Evolutionary conservation across 1,140 invertebrate genomes (phyloP), one percentile per base, ranked within the genome.

Genomic region (Drosophila bocqueti): DNA sequence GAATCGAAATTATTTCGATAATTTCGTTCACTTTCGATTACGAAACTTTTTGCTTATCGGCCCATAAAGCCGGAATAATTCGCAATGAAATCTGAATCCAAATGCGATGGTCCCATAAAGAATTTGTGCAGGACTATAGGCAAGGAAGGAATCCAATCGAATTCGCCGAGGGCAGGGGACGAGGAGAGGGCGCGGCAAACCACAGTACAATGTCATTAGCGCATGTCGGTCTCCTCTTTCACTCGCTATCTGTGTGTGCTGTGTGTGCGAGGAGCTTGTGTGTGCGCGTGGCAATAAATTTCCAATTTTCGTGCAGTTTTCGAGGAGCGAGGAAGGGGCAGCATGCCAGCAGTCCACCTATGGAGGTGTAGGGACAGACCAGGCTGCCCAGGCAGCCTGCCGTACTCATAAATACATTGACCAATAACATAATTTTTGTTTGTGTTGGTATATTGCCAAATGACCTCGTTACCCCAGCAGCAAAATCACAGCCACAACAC

Each of bases 371-470:
- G 61, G 24, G n/a, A 36, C 46, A 26, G 4, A 1, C 13, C 24
- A 21, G 45, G 43, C 43, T 4, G 10, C 4, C n/a, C 9, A 18
- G 34, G 46, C 46, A 26, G 40, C 42, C 42, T 66, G 75, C 18
- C 71, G 66, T 54, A 73, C 83, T 86, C 83, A 87, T 87, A 86
- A 86, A 86, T 83, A 86, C 83, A 79, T 87, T 87, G 83, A 87
- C 83, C 83, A 87, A 86, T 86, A 86, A 86, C 83, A 86, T 86
- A 87, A 87, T 87, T 87, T 87, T 80, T 81, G 76, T 66, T 59
- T 79, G 66, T 58, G 59, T 78, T 58, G 76, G 82, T 71, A 61
- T 66, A 55, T 82, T 58, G 65, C 79, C 79, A 81, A 76, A 81
- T 82, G 80, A 82, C 80, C 80, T 82, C 80, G 80, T 82, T 81